Base-by-base conservation (phyloP, 2,113 vertebrate species). In the Balaenoptera acutorostrata region DNA sequence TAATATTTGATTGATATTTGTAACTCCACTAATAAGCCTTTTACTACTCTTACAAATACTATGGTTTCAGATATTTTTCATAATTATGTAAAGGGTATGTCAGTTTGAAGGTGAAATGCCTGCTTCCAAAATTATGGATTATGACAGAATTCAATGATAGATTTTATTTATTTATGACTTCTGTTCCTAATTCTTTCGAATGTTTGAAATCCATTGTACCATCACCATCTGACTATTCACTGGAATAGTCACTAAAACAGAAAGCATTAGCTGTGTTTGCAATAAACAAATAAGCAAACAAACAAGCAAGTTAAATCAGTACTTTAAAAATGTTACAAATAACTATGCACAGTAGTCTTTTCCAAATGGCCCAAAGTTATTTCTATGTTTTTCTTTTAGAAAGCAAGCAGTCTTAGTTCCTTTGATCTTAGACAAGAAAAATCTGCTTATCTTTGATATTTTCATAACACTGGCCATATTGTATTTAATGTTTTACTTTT, bases 401-500 rank as follows among this genome's bases (percentile, higher is more conserved):
- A 94, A 92, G 46, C 20, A 49, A 36, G 23, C 6, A 0, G 8
- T 81, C 21, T 95, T 75, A 36, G 33, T 84, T 72, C n/a, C 71
- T 80, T 90, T 95, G 46, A 84, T 95, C 57, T 92, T 91, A 93
- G 18, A 66, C 61, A 85, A 6, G 71, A 81, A 59, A 98, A 23
- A 1, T 97, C 83, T 97, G 15, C 74, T 97, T 96, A 39, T 69
- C 20, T 90, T 96, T 81, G 83, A 17, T 92, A 55, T 95, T 96
- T 95, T 66, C 10, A 29, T 96, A 95, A 94, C 88, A 0, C 25
- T 96, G 29, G 71, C 46, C 49, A 95, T 71, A 82, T 93, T 13
- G 0, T 81, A 74, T 88, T 93, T 97, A 97, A 97, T 93, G 41
- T 55, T 98, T 97, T 98, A 52, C 41, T 97, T 98, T 92, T 83